Percentiles rank a stretch among this genome's conserved stretches.
phyloP scores from a whole-genome alignment of 2,797 vertebrate species.

The Acipenser oxyrinchus region DNA sequence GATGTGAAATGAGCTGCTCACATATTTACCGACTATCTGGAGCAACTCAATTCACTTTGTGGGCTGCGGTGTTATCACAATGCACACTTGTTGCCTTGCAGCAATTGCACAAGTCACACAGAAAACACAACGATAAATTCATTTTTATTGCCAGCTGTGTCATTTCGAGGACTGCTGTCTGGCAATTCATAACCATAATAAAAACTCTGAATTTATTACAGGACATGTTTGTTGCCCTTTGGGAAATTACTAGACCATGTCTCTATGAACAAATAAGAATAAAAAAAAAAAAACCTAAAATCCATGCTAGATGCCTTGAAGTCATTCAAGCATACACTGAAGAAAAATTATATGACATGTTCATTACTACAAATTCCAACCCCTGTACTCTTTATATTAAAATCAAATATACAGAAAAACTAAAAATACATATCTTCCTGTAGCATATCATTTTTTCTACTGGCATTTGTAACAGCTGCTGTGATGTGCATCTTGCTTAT shows the following conservation, averaged over 20 bases:
- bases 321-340: too few relatives aligned
- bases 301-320: too few relatives aligned
- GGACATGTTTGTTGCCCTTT: constrained; percentile 24
- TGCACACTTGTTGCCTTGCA: constrained; percentile 39
- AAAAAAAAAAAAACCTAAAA: too few relatives aligned
- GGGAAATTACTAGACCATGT: constrained; percentile 29
- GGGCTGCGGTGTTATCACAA: constrained; percentile 32
- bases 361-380: too few relatives aligned
- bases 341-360: too few relatives aligned
- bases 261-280: constrained; percentile 28
- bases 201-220: too few relatives aligned
- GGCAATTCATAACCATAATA: constrained; percentile 35
- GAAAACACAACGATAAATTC: constrained; percentile 17
- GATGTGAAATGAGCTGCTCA: not conserved
- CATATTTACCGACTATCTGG: not conserved
- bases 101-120: constrained; percentile 18
- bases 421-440: too few relatives aligned
- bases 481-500: too few relatives aligned
- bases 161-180: constrained; percentile 32
- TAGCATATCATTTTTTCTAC: too few relatives aligned
- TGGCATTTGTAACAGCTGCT: too few relatives aligned
- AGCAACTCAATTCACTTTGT: constrained; percentile 4
- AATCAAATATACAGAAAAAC: too few relatives aligned
- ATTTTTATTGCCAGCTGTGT: constrained; percentile 10
- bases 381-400: too few relatives aligned